Conservation (phyloP, 2,888 invertebrate species). For the Imbricaverruca yamaguchii region DNA sequence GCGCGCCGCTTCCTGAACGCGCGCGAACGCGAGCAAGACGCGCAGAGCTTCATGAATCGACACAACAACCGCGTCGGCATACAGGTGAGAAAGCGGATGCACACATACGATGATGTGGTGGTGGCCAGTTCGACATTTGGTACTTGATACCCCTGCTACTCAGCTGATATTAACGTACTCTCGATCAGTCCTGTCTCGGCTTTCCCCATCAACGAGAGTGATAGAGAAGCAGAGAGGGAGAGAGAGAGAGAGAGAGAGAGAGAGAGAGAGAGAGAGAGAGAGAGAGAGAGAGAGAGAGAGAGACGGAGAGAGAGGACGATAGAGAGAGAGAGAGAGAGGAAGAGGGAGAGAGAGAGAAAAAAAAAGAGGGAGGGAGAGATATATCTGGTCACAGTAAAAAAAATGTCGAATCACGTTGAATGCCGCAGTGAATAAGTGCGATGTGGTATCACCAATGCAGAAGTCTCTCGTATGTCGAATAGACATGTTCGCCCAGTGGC, state of each 20-base stretch:
- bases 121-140: background rate
- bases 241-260: background rate
- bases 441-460: too few species aligned
- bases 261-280: background rate
- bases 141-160: background rate
- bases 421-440: too few species aligned
- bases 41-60: background rate
- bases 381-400: too few species aligned
- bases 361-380: background rate
- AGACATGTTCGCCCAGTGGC: too few species aligned
- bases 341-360: slow-evolving; percentile 24
- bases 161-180: background rate
- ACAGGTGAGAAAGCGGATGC: background rate
- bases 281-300: background rate
- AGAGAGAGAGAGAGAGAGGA: slow-evolving; percentile 18
- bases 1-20: slow-evolving; percentile 5
- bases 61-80: slow-evolving; percentile 8
- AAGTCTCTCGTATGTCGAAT: too few species aligned
- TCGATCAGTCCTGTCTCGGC: background rate
- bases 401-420: too few species aligned
- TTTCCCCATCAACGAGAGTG: background rate
- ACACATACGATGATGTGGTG: too few species aligned
- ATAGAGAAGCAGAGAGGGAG: background rate
- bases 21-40: background rate
- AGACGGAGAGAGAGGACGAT: slow-evolving; percentile 1